Evolutionary conservation across 2,888 invertebrate genomes (phyloP).

Genomic region (Eumerus sabulonum): DNA sequence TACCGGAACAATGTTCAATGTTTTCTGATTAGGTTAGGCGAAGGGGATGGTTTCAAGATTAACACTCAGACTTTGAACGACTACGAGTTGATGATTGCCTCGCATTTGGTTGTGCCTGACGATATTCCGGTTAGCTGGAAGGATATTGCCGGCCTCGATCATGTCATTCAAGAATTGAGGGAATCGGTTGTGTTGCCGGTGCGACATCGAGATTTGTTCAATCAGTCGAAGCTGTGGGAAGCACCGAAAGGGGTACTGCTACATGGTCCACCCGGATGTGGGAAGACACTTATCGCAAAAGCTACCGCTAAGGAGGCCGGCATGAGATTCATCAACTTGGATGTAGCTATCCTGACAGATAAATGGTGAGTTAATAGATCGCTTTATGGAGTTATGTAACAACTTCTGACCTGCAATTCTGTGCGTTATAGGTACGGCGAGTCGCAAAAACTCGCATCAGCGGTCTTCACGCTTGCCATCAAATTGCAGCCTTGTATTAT

Average conservation of each 20-base stretch:
- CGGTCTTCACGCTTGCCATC: slow-evolving; percentile 94
- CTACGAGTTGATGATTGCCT: slow-evolving; percentile 96
- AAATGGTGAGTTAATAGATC: slow-evolving; percentile 84
- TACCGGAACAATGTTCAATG: neutral
- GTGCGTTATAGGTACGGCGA: slow-evolving; percentile 86
- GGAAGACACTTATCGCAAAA: slow-evolving; percentile 97
- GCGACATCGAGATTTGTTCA: slow-evolving; percentile 88
- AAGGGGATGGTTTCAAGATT: slow-evolving; percentile 81
- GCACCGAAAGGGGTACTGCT: slow-evolving; percentile 96
- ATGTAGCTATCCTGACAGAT: slow-evolving; percentile 93
- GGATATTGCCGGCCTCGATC: slow-evolving; percentile 93
- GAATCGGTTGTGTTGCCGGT: slow-evolving; percentile 96
- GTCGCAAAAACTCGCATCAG: slow-evolving; percentile 95
- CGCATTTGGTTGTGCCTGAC: slow-evolving; percentile 91
- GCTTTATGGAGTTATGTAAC: slow-evolving; percentile 36
- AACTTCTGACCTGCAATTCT: neutral
- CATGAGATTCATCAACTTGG: slow-evolving; percentile 94
- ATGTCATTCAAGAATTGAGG: slow-evolving; percentile 89
- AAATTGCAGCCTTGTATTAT: slow-evolving; percentile 93
- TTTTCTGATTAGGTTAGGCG: slow-evolving; percentile 73
- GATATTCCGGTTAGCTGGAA: slow-evolving; percentile 88
- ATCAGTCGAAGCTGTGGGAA: slow-evolving; percentile 89
- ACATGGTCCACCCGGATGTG: slow-evolving; percentile 97
- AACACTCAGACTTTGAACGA: slow-evolving; percentile 86
- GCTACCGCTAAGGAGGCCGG: slow-evolving; percentile 95